These are phyloP conservation scores for Maniola hyperantus DNA, from an alignment of 2,888 invertebrate species.

Conservation along the genomic window DNA sequence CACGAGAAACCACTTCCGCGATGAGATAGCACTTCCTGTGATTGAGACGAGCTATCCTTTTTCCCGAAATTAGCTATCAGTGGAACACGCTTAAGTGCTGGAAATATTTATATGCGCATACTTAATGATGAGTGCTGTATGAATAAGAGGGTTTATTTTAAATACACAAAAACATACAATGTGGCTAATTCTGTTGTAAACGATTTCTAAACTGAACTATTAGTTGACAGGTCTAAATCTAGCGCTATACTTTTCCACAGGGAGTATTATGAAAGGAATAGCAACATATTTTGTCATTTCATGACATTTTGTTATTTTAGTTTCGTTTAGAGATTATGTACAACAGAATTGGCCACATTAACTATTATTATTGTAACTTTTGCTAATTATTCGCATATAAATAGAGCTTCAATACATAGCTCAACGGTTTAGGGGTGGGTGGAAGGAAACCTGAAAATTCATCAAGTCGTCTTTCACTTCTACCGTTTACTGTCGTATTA, in stretches of 20 bases:
- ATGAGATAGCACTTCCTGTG: slow-evolving; percentile 84
- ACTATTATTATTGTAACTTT: background rate
- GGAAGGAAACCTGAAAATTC: background rate
- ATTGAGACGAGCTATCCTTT: slow-evolving; percentile 67
- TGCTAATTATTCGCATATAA: background rate
- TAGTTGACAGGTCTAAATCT: too few relatives aligned
- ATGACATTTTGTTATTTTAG: too few relatives aligned
- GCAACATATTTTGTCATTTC: too few relatives aligned
- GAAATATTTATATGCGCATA: slow-evolving; percentile 43
- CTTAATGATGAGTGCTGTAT: slow-evolving; percentile 35
- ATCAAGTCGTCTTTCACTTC: too few relatives aligned
- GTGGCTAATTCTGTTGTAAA: too few relatives aligned
- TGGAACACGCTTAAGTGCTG: slow-evolving; percentile 49
- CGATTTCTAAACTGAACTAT: too few relatives aligned
- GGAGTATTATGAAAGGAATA: too few relatives aligned
- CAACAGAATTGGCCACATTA: too few relatives aligned
- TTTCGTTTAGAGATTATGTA: too few relatives aligned
- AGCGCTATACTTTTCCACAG: too few relatives aligned
- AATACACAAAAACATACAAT: background rate
- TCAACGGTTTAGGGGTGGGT: background rate
- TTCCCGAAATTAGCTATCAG: slow-evolving; percentile 54
- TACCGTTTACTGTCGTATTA: too few relatives aligned
- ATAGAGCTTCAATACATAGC: background rate
- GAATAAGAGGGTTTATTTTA: background rate
- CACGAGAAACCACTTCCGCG: slow-evolving; percentile 81